Percentiles rank a stretch among this genome's conserved stretches.
Conservation (phyloP, 2,797 vertebrate species). For the Lates japonicus region DNA sequence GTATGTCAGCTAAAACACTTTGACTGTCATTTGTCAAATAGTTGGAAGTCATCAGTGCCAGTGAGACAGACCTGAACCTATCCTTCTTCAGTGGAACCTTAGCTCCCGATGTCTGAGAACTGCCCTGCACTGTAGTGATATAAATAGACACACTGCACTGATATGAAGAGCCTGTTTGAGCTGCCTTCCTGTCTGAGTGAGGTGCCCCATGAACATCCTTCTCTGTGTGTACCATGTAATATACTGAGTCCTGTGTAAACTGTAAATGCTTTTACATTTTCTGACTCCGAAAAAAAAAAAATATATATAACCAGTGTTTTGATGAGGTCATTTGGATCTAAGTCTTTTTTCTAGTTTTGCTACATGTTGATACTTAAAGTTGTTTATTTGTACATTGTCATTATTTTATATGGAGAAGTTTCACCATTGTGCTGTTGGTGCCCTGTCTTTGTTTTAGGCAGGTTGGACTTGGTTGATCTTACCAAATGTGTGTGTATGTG, state of each 20-base stretch:
- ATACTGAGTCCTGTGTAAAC: slow-evolving; percentile 41
- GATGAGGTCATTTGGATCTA: slow-evolving; percentile 39
- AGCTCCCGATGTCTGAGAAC: slow-evolving; percentile 22
- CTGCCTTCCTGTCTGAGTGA: slow-evolving; percentile 42
- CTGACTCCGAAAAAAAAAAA: slow-evolving; percentile 16
- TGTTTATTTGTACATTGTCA: slow-evolving; percentile 13
- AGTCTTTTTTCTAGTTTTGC: slow-evolving; percentile 26
- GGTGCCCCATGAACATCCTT: slow-evolving; percentile 26
- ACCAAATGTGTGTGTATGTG: slow-evolving; percentile 3
- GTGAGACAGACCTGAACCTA: slow-evolving; percentile 8
- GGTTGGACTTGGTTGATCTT: not conserved
- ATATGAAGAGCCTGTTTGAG: slow-evolving; percentile 54
- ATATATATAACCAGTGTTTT: slow-evolving; percentile 51
- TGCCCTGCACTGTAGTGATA: slow-evolving; percentile 40
- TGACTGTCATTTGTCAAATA: slow-evolving; percentile 44
- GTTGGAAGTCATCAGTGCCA: not conserved
- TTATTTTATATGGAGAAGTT: slow-evolving; percentile 10
- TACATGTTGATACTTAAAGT: slow-evolving; percentile 2
- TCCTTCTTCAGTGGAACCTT: slow-evolving; percentile 9
- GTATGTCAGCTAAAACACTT: slow-evolving; percentile 52
- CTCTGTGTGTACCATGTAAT: slow-evolving; percentile 39
- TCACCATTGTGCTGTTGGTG: not conserved
- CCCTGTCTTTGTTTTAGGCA: not conserved
- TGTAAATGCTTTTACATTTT: slow-evolving; percentile 48
- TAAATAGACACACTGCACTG: slow-evolving; percentile 56